A percentile compares a stretch with the other conserved stretches of the same genome.
phyloP scores from a whole-genome alignment of 2,113 vertebrate genomes.

The Grus americana region DNA sequence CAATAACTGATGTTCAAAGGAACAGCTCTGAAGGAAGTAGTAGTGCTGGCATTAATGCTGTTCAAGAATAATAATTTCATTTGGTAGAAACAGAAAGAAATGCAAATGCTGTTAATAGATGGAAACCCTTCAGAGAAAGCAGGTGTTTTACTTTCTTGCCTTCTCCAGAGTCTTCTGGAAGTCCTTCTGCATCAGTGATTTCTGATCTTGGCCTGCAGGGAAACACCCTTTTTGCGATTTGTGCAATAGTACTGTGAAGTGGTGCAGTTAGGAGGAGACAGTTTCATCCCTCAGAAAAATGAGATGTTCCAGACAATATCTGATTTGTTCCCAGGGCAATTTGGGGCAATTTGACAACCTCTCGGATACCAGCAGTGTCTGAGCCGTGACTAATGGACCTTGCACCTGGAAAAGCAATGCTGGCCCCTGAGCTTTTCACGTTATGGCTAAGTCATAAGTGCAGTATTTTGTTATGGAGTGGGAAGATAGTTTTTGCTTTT shows the following conservation, averaged over 20 bases:
- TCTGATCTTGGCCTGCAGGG: slow-evolving; percentile 6
- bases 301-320: background rate
- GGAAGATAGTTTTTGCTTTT: background rate
- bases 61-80: background rate
- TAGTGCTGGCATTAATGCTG: background rate
- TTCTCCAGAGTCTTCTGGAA: background rate
- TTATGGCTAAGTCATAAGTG: background rate
- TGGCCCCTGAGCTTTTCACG: background rate
- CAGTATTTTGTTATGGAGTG: background rate
- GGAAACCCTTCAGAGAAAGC: background rate
- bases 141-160: background rate
- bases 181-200: slow-evolving; percentile 4
- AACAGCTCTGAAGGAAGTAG: background rate
- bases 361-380: background rate
- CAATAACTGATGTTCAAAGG: background rate
- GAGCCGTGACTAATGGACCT: background rate
- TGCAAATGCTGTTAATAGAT: background rate
- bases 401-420: background rate
- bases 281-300: slow-evolving; percentile 19
- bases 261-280: background rate
- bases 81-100: background rate
- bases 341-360: background rate
- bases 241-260: background rate
- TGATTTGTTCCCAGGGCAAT: background rate
- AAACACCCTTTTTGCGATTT: slow-evolving; percentile 18